Evolutionary conservation across 2,888 invertebrate genomes (phyloP), one percentile per base, ranked within the genome.

Genomic region (Alloplasta piceator): DNA sequence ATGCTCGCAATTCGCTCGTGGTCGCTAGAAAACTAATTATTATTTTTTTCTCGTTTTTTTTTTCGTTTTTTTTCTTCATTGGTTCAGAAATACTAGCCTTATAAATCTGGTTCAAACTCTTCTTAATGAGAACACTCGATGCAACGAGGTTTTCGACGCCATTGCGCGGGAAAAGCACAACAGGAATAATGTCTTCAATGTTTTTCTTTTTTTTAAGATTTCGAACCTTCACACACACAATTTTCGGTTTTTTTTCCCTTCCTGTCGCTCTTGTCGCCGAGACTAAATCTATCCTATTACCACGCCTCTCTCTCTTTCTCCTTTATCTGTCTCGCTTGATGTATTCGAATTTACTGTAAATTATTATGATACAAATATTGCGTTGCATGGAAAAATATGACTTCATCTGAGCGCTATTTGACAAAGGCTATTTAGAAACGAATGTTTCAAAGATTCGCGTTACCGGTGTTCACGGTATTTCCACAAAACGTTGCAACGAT

Each of bases 321-420:
- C 48, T 86, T 82, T 78, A 26, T 86, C 85, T 85, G 73, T 74
- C 43, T 61, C 63, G 77, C 73, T 52, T 56, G 16, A 77, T 73
- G 76, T 80, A 73, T 58, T 80, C 80, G 72, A 76, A 78, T 73
- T 74, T 68, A 80, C 75, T 81, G 78, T 85, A 73, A 87, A 87
- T 78, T 67, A 82, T 81, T 83, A 85, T 89, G 87, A 86, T 85
- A 91, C 88, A 87, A 89, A 91, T 91, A 91, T 91, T 91, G 91
- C 90, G 85, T 91, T 89, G 90, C 89, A 91, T 92, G 92, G 91
- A 92, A 92, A 92, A 92, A 92, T 92, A 92, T 91, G 92, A 90
- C 91, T 92, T 91, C 91, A 89, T 91, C 88, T 90, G 87, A 91
- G 90, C 87, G 89, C 89, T 91, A 90, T 89, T 89, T 90, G 91